Evolutionary conservation across 2,113 vertebrate genomes (phyloP).

Genomic region (Platichthys stellatus): DNA sequence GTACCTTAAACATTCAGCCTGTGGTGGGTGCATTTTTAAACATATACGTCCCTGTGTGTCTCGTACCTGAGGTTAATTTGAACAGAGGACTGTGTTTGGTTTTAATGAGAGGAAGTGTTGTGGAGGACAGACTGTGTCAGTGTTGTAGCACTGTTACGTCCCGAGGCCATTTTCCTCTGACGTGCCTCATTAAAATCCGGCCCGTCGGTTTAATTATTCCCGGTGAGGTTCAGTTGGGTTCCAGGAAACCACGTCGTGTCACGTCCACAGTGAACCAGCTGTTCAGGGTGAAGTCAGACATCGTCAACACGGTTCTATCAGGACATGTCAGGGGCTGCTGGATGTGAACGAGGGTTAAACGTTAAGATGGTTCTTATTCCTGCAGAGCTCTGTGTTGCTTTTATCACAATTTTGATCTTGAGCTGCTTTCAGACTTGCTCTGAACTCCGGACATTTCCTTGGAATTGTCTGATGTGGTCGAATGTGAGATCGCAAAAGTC

Average conservation of each 20-base stretch:
- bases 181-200: conserved; percentile 12
- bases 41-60: not conserved
- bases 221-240: conserved; percentile 10
- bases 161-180: conserved; percentile 21
- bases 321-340: conserved; percentile 4
- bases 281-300: conserved; percentile 8
- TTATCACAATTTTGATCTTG: not conserved
- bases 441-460: no score
- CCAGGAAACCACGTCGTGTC: conserved; percentile 1
- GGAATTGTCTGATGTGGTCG: no score
- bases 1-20: not conserved
- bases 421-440: no score
- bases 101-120: conserved; percentile 26
- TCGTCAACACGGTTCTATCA: no score
- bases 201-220: conserved; percentile 23
- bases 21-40: not conserved
- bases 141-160: conserved; percentile 1
- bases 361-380: not conserved
- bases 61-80: conserved; percentile 1
- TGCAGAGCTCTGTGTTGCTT: not conserved
- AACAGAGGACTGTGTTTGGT: conserved; percentile 11
- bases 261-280: conserved; percentile 16
- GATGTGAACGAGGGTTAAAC: not conserved
- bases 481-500: no score
- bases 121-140: conserved; percentile 7